Evolutionary conservation across 2,113 vertebrate genomes (phyloP).

Genomic region (Ptyas mucosa): DNA sequence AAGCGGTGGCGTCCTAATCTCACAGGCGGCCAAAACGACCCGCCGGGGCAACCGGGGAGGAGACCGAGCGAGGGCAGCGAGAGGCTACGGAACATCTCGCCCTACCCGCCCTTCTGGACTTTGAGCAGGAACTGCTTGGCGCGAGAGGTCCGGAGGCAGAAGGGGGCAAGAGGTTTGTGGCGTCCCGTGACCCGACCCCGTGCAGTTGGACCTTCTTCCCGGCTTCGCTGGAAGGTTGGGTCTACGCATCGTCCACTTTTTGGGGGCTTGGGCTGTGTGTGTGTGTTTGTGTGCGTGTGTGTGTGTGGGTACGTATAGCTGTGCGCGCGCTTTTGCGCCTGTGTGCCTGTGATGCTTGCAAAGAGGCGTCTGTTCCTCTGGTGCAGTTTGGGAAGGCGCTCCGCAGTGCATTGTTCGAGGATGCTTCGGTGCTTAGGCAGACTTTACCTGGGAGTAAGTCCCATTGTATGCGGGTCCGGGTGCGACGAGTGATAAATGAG

Average conservation of each 20-base stretch:
- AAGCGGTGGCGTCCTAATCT: constrained; percentile 16
- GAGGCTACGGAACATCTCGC: not conserved
- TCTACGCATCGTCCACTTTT: not conserved
- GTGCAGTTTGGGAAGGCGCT: not conserved
- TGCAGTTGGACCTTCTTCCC: not conserved
- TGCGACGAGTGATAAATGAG: not conserved
- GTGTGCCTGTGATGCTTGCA: not conserved
- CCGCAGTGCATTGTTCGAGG: not conserved
- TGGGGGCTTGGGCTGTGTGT: not conserved
- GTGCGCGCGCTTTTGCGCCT: not conserved
- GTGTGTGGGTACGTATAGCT: not conserved
- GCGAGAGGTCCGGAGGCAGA: not conserved
- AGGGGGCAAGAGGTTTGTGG: not conserved
- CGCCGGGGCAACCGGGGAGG: not conserved
- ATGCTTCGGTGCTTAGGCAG: not conserved
- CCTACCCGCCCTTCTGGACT: not conserved
- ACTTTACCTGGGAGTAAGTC: not conserved
- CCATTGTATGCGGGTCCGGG: not conserved
- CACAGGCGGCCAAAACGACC: not conserved
- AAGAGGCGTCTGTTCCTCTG: not conserved
- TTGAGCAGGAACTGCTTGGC: not conserved
- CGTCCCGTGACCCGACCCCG: not conserved
- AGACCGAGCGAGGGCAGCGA: not conserved
- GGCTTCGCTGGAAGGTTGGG: not conserved
- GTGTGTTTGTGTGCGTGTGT: not conserved